Conservation (phyloP, 2,797 vertebrate species). For the Sphenodon punctatus region DNA sequence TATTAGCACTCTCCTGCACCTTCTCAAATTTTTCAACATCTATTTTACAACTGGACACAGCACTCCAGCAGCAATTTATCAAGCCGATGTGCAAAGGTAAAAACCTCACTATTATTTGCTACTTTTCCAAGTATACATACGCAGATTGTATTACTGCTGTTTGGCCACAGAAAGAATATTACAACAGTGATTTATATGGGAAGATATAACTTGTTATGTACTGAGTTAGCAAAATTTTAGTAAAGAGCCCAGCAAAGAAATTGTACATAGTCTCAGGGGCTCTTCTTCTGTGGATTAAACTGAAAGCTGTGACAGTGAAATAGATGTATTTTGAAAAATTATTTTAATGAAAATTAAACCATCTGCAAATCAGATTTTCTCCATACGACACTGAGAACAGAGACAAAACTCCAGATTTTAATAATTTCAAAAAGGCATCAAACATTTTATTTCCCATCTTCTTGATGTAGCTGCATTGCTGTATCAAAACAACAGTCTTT, state of each 20-base stretch:
- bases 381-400: not conserved
- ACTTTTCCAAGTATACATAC: too few species aligned
- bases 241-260: not conserved
- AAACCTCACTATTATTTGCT: too few species aligned
- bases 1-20: too few species aligned
- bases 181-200: not conserved
- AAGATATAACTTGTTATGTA: not conserved
- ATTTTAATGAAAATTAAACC: not conserved
- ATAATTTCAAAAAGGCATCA: constrained; percentile 6
- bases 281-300: not conserved
- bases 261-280: not conserved
- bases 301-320: not conserved
- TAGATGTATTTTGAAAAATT: not conserved
- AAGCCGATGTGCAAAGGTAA: too few species aligned
- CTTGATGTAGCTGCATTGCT: constrained; percentile 18
- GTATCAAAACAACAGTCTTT: constrained; percentile 37
- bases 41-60: too few species aligned
- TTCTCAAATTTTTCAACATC: too few species aligned
- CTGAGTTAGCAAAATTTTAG: not conserved
- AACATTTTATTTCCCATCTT: constrained; percentile 33
- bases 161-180: not conserved
- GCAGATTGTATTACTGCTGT: too few species aligned
- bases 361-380: constrained; percentile 3
- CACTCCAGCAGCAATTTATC: too few species aligned
- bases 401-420: not conserved